These are phyloP conservation scores for Semaprochilodus insignis DNA, from an alignment of 2,797 vertebrate genomes.

Conservation along the genomic window DNA sequence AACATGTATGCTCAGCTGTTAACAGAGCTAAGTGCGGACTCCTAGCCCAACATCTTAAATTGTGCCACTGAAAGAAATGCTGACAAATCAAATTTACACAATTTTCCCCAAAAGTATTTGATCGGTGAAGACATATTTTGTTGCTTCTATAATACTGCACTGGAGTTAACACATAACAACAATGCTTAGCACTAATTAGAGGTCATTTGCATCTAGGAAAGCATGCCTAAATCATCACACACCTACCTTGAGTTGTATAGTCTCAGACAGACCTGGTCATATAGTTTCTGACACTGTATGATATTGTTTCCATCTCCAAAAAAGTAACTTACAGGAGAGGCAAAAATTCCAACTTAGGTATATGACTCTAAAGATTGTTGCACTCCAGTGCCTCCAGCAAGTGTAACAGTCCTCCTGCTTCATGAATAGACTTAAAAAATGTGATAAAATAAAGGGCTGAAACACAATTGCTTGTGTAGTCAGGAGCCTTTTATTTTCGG, in stretches of 20 bases:
- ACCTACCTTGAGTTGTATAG: not conserved
- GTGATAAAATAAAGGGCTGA: no score
- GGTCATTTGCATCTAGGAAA: not conserved
- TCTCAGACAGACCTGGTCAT: no score
- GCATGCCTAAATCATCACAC: not conserved
- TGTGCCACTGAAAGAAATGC: not conserved
- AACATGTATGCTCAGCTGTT: conserved; percentile 14
- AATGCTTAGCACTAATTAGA: not conserved
- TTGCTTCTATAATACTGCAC: not conserved
- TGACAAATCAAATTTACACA: not conserved
- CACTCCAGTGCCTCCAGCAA: no score
- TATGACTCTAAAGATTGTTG: no score
- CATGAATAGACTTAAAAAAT: no score
- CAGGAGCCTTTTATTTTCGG: no score
- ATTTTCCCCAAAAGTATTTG: not conserved
- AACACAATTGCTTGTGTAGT: no score
- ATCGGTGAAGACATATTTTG: not conserved
- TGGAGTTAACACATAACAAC: not conserved
- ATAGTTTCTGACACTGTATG: no score
- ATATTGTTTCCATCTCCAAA: no score
- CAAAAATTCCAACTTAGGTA: no score
- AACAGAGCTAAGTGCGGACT: conserved; percentile 33
- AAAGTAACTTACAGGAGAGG: no score
- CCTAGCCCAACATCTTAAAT: not conserved
- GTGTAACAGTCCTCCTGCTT: no score